Base-by-base conservation (phyloP, 1,140 invertebrate species). In the Heliconius hewitsoni region DNA sequence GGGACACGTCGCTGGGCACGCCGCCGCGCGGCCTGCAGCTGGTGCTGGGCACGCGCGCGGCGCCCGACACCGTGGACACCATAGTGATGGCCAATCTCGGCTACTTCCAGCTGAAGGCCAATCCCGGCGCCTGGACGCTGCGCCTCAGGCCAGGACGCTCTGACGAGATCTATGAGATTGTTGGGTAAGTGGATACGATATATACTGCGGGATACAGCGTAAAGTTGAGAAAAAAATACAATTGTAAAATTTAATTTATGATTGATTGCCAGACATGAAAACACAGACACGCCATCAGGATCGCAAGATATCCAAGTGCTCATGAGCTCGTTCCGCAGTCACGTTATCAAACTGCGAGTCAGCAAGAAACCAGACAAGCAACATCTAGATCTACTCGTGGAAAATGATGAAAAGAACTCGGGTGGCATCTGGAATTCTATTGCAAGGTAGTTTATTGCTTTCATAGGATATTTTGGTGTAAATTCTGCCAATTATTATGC, bases 61-160 rank as follows among this genome's bases (percentile, higher is more conserved):
- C 97, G 57, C 97, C 98, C 0, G 96, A 96, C 4, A 95, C 97
- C 72, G 97, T 98, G 77, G 99, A 99, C 93, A 99, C 99, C 16
- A 99, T 99, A 86, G 99, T 99, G 4, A 99, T 99, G 99, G 99
- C 99, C 2, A 99, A 99, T 95, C 95, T 99, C 81, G 98, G 98
- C 23, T 99, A 99, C 93, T 99, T 99, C 94, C 99, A 99, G 94
- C 94, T 99, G 3, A 99, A 99, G 94, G 99, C 99, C 0, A 99
- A 98, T 92, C 99, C 99, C 18, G 99, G 99, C 3, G 97, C 98
- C 50, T 99, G 99, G 99, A 93, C 97, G 16, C 93, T 99, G 57
- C 95, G 96, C 19, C 95, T 98, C 18, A 95, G 99, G 71, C 98
- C 99, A 74, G 99, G 99, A 27, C 96, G 98, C 84, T 99, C 98